A percentile compares a stretch with the other conserved stretches of the same genome.
These are phyloP conservation scores for Limenitis camilla DNA, from an alignment of 2,888 invertebrate species.

Conservation along the genomic window DNA sequence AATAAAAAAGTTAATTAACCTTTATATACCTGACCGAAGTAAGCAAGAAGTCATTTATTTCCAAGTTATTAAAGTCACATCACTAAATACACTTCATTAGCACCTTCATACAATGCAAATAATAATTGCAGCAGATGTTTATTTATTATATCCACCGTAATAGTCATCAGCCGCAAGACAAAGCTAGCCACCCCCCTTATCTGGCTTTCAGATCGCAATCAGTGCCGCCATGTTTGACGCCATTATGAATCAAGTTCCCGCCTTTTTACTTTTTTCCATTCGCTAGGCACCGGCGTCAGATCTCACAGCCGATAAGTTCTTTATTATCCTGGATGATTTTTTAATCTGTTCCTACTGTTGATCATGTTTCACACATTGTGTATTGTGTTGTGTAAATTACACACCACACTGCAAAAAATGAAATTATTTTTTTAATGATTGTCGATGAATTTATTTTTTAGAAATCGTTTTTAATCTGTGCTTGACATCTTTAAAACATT, in stretches of 20 bases:
- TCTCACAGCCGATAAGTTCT: conserved; percentile 68
- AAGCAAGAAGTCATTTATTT: neutral
- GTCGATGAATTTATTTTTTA: no score
- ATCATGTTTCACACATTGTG: conserved; percentile 50
- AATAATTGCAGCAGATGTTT: conserved; percentile 33
- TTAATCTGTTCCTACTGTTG: conserved; percentile 57
- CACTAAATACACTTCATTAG: conserved; percentile 21
- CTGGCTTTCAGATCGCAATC: conserved; percentile 67
- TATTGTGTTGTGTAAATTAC: conserved; percentile 7
- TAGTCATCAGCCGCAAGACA: conserved; percentile 29
- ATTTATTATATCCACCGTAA: conserved; percentile 27
- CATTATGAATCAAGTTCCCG: conserved; percentile 71
- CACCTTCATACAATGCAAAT: conserved; percentile 21
- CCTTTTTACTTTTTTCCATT: conserved; percentile 61
- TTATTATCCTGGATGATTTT: conserved; percentile 72
- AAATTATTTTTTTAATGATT: no score
- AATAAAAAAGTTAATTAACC: conserved; percentile 6
- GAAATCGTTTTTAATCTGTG: no score
- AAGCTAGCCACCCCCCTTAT: conserved; percentile 62
- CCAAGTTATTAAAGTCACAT: conserved; percentile 14
- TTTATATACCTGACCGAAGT: neutral
- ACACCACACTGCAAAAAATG: neutral
- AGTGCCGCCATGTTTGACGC: conserved; percentile 65
- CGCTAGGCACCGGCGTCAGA: conserved; percentile 63
- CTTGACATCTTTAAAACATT: no score